Conservation (phyloP, 2,888 invertebrate genomes). For the Drosophila quinaria region DNA sequence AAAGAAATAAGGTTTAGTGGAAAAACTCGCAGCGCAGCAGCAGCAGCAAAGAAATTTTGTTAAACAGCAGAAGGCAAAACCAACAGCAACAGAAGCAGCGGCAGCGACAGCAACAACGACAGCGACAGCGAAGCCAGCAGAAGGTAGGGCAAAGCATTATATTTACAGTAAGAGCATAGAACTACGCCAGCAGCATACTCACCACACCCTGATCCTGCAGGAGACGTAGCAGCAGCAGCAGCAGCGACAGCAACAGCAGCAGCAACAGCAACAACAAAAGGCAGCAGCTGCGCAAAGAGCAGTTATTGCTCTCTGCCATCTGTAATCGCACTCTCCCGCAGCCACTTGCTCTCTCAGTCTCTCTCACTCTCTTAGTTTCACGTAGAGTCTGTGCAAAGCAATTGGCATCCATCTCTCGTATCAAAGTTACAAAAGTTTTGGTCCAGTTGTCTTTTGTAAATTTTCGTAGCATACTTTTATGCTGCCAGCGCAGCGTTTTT, state of each 20-base stretch:
- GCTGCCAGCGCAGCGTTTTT: slow-evolving; percentile 47
- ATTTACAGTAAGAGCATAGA: slow-evolving; percentile 64
- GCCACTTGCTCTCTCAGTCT: background rate
- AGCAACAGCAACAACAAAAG: slow-evolving; percentile 35
- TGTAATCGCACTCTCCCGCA: slow-evolving; percentile 3
- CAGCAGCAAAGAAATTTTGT: slow-evolving; percentile 37
- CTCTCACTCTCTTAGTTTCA: slow-evolving; percentile 19
- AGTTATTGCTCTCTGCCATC: slow-evolving; percentile 24
- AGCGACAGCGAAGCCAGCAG: slow-evolving; percentile 61
- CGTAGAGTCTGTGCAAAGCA: slow-evolving; percentile 66
- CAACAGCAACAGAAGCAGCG: slow-evolving; percentile 43
- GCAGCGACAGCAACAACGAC: slow-evolving; percentile 45
- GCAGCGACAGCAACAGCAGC: slow-evolving; percentile 32
- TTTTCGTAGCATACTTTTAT: slow-evolving; percentile 72
- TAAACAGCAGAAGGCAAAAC: slow-evolving; percentile 64
- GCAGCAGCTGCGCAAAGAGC: slow-evolving; percentile 61
- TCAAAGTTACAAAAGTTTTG: slow-evolving; percentile 64
- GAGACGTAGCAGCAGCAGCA: slow-evolving; percentile 27
- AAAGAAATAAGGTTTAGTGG: slow-evolving; percentile 46
- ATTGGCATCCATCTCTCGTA: slow-evolving; percentile 50
- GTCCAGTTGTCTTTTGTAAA: slow-evolving; percentile 65
- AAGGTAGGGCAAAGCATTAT: slow-evolving; percentile 68
- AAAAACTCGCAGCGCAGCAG: slow-evolving; percentile 41
- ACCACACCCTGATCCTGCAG: slow-evolving; percentile 84
- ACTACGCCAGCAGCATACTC: slow-evolving; percentile 67